Percentiles rank a stretch among this genome's conserved stretches.
Evolutionary conservation across 2,113 vertebrate species (phyloP).

Genomic region (Natator depressus): DNA sequence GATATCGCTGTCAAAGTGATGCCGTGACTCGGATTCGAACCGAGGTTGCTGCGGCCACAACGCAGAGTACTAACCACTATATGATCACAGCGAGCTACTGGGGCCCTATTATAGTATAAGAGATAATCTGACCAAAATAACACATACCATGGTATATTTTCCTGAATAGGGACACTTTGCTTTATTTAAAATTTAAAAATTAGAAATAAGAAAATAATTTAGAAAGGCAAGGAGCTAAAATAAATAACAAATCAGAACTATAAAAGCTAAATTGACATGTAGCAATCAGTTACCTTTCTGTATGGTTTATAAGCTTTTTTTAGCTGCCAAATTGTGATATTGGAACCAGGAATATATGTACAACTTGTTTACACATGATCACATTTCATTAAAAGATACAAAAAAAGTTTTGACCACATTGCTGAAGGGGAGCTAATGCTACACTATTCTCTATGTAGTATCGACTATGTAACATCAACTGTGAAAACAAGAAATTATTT

Average conservation of each 20-base stretch:
- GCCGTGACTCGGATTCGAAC: slow-evolving; percentile 83
- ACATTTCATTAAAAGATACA: slow-evolving; percentile 2
- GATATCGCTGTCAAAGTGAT: slow-evolving; percentile 1
- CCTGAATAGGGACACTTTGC: not conserved
- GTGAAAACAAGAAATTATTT: not conserved
- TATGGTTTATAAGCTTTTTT: not conserved
- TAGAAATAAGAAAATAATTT: not conserved
- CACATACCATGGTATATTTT: not conserved
- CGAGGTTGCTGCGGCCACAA: slow-evolving; percentile 83
- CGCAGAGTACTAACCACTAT: slow-evolving; percentile 86
- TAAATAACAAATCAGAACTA: not conserved
- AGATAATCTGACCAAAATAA: not conserved
- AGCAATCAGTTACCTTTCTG: not conserved
- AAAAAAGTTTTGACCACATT: not conserved
- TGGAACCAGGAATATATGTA: not conserved
- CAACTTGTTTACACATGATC: not conserved
- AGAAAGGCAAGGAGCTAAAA: not conserved
- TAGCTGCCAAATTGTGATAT: not conserved
- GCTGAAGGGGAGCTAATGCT: not conserved
- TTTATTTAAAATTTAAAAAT: not conserved
- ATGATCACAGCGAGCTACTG: slow-evolving; percentile 84
- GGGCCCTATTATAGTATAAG: not conserved
- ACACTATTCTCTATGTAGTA: not conserved
- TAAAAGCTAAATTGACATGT: not conserved
- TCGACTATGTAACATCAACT: not conserved